These are phyloP conservation scores for Andricus quercusramuli DNA, from an alignment of 2,888 invertebrate genomes.

Conservation along the genomic window DNA sequence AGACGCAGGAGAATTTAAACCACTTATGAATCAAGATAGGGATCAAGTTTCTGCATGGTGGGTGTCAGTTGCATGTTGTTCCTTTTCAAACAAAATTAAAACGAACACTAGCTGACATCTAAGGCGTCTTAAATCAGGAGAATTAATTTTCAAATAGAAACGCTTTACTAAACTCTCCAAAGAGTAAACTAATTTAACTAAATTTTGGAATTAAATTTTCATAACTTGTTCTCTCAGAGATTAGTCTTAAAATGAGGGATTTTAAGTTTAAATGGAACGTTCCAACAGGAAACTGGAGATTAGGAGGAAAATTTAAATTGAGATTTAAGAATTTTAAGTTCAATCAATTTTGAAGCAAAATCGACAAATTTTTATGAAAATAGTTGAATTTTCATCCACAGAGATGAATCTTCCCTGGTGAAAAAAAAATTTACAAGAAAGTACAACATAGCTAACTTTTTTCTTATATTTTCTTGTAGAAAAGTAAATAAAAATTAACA, in stretches of 20 bases:
- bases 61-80: not conserved
- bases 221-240: no score
- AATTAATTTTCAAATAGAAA: not conserved
- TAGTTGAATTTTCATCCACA: no score
- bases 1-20: constrained; percentile 10
- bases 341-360: no score
- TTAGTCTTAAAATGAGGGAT: not conserved
- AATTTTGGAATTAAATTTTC: no score
- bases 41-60: constrained; percentile 15
- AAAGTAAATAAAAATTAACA: no score
- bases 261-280: not conserved
- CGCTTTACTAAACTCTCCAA: not conserved
- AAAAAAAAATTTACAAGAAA: no score
- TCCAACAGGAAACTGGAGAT: not conserved
- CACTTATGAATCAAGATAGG: constrained; percentile 18
- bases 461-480: no score
- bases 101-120: not conserved
- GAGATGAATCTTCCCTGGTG: no score
- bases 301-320: not conserved
- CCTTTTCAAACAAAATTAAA: constrained; percentile 1
- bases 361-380: no score
- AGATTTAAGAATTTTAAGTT: no score
- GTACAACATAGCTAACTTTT: no score
- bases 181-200: constrained; percentile 6
- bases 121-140: not conserved